Base-by-base conservation (phyloP, 1,140 invertebrate genomes). In the Drosophila lowei region DNA sequence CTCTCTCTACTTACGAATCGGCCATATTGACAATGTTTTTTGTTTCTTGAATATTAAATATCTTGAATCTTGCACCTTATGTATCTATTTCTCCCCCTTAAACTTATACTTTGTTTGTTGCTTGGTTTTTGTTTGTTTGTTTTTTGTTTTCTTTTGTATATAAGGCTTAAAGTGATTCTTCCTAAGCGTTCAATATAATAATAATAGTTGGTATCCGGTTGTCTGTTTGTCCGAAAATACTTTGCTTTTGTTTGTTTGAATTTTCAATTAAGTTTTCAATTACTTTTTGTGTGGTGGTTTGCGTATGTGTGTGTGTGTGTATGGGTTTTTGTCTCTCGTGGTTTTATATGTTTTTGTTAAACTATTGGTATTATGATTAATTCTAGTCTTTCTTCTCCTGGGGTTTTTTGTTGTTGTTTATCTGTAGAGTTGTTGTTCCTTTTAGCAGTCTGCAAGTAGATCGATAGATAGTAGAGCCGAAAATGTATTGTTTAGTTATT, bases 311-410 rank as follows among this genome's bases (percentile, higher is more conserved):
- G 11, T 38, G 11, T 38, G 11, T 38, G 34, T 38, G 34, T 57
- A 47, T 55, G 57, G 60, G 48, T 58, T 50, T 48, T 42, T 63
- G 8, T 44, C 47, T 74, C 3, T 61, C 57, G 3, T 53, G n/a
- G n/a, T 44, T 34, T 16, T 41, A 50, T 54, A 11, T 42, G 6
- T 68, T 44, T 49, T 11, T 52, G 49, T 52, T 18, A 65, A 76
- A 42, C 50, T 78, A 65, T 52, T 63, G 23, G 70, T 65, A 52
- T 71, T 73, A 68, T 61, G 67, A 65, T 85, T 78, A 74, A 71
- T 58, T 86, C 75, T 79, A 88, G 84, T 88, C 84, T 88, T 88
- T 79, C 71, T 86, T 81, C 86, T 86, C 83, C 84, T 85, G 49
- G 42, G 64, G 30, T 9, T 30, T 30, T 75, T 57, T 50, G 65